Base-by-base conservation (phyloP, 2,797 vertebrate species). In the Sebastes wilsoni region DNA sequence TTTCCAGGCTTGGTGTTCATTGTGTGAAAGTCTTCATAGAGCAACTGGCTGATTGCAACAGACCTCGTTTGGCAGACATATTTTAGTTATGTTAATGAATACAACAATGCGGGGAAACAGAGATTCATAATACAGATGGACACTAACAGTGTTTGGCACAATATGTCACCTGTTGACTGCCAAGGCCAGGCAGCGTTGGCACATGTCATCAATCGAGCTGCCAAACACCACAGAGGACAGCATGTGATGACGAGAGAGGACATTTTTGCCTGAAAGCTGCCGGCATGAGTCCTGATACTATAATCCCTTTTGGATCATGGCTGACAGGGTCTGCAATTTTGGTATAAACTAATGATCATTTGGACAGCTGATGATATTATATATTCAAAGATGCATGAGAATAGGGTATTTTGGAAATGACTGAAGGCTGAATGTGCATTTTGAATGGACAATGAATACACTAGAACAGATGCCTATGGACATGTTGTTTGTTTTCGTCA, bases 61-160 rank as follows among this genome's bases (percentile, higher is more conserved):
- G 13, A 61, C 58, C 30, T 2, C 42, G 67, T 68, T 80, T 54
- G 69, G 27, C 46, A 58, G 13, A 66, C 30, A 56, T 12, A 22
- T 82, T 81, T 69, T 11, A 46, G 70, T 77, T 64, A 58, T 74
- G 36, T 61, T 71, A 66, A 65, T 81, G 9, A 82, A 81, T 28
- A 16, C 16, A 72, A 61, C 20, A 52, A 80, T 70, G 38, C 79
- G 56, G 8, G 8, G 18, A 79, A 76, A 77, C 60, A 75, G 27
- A 75, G 61, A 79, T 42, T 77, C 56, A 66, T 55, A 72, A 62
- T 20, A 61, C 1, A 22, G 52, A 79, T 52, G 72, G 75, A 72
- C 27, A 66, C 49, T 34, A 64, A 81, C 56, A 27, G 22, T 34
- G 69, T 66, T 77, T 79, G 66, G 66, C 20, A 79, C 65, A 81